A percentile compares a stretch with the other conserved stretches of the same genome.
phyloP scores from a whole-genome alignment of 2,113 vertebrate genomes.

The Psittacus erithacus region DNA sequence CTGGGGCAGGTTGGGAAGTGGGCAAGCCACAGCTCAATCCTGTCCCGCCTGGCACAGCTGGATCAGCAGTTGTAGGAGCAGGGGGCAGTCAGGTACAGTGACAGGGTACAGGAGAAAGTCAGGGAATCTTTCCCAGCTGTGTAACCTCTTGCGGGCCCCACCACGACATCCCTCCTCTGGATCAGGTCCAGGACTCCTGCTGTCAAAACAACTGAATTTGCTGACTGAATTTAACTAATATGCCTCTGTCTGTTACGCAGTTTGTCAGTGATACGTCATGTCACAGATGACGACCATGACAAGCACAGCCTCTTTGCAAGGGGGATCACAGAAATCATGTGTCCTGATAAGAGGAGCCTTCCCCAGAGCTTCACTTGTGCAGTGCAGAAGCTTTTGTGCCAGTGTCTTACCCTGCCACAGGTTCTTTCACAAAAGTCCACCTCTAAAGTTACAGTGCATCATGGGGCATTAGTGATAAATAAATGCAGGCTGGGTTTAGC shows the following conservation, averaged over 20 bases:
- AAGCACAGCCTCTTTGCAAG: not conserved
- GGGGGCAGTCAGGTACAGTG: fast-evolving
- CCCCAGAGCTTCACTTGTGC: not conserved
- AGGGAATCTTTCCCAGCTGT: not conserved
- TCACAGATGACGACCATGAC: not conserved
- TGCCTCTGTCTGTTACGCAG: not conserved
- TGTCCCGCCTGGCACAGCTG: not conserved
- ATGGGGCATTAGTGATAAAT: not conserved
- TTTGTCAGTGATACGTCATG: fast-evolving
- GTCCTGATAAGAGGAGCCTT: not conserved
- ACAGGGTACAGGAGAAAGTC: not conserved
- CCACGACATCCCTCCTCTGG: not conserved
- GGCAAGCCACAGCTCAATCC: not conserved
- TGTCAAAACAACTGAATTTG: not conserved
- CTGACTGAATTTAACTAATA: not conserved
- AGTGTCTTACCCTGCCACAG: fast-evolving
- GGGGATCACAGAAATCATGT: fast-evolving
- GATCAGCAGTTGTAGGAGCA: not conserved
- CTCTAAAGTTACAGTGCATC: not conserved
- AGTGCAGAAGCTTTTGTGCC: not conserved
- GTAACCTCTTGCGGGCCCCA: not conserved
- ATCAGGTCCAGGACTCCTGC: not conserved
- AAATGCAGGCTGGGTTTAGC: not conserved
- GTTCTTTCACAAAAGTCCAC: not conserved
- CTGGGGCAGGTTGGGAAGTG: not conserved